A percentile compares a stretch with the other conserved stretches of the same genome.
These are phyloP conservation scores for Zosterops borbonicus DNA, from an alignment of 2,113 vertebrate genomes.

Conservation along the genomic window DNA sequence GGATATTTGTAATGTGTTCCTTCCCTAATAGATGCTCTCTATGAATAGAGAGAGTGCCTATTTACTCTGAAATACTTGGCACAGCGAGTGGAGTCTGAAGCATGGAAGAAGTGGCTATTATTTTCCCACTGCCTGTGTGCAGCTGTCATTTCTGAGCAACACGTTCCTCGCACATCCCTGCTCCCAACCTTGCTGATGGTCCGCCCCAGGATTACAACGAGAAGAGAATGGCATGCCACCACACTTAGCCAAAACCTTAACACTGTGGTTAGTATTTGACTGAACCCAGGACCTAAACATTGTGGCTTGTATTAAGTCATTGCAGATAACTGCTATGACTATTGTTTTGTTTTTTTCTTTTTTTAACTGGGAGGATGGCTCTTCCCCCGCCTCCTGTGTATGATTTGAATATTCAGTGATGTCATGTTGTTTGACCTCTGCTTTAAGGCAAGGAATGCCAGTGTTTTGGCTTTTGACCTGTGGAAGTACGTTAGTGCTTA, in stretches of 20 bases:
- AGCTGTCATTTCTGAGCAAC: conserved; percentile 42
- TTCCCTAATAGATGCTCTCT: conserved; percentile 68
- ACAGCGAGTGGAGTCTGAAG: neutral
- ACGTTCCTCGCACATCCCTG: neutral
- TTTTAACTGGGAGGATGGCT: neutral
- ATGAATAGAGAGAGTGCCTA: conserved; percentile 51
- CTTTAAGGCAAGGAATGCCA: neutral
- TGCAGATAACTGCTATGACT: neutral
- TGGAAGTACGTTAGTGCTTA: neutral
- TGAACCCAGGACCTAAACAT: neutral
- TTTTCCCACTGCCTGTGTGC: conserved; percentile 34
- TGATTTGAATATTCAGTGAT: conserved; percentile 37
- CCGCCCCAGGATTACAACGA: neutral
- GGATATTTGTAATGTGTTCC: conserved; percentile 61
- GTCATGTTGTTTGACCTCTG: neutral
- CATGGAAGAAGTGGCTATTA: conserved; percentile 54
- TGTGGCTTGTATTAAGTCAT: neutral
- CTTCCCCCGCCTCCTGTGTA: neutral
- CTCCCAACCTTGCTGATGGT: neutral
- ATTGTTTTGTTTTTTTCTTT: neutral
- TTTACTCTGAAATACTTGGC: conserved; percentile 40
- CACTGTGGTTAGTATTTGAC: neutral
- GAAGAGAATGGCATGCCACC: neutral
- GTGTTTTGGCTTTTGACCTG: conserved; percentile 25
- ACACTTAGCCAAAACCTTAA: neutral